phyloP scores from a whole-genome alignment of 2,113 vertebrate genomes.

The Astatoreochromis straeleni region DNA sequence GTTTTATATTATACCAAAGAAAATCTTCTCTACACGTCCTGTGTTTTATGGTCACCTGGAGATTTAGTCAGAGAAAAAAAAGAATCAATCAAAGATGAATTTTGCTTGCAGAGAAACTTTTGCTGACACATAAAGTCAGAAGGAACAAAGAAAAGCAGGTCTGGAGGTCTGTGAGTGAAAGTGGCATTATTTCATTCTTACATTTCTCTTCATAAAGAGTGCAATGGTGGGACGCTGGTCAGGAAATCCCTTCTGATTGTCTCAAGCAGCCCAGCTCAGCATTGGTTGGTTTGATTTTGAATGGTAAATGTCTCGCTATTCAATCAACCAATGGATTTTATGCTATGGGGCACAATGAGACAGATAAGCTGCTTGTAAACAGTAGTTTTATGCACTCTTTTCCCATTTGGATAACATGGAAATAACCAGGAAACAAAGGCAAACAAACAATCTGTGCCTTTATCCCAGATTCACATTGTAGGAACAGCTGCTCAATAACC shows the following conservation, averaged over 20 bases:
- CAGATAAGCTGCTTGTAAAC: slow-evolving; percentile 55
- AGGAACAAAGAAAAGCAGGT: neutral
- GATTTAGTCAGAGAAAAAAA: neutral
- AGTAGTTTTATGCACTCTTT: slow-evolving; percentile 13
- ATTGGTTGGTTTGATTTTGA: slow-evolving; percentile 37
- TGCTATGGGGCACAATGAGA: slow-evolving; percentile 42
- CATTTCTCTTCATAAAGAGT: neutral
- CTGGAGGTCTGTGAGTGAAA: neutral
- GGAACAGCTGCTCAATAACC: neutral
- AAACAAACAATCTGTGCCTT: neutral
- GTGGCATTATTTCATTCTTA: neutral
- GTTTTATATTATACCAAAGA: slow-evolving; percentile 28
- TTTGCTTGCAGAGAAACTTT: neutral
- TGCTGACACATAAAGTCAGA: neutral
- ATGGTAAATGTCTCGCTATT: slow-evolving; percentile 39
- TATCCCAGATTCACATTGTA: neutral
- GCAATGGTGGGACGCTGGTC: neutral
- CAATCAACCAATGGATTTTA: slow-evolving; percentile 34
- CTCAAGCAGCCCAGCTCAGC: slow-evolving; percentile 56
- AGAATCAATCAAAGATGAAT: neutral
- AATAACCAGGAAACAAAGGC: neutral
- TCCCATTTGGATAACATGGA: slow-evolving; percentile 16
- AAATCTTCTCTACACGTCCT: neutral
- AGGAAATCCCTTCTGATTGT: slow-evolving; percentile 61
- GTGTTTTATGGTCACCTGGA: slow-evolving; percentile 11